Evolutionary conservation across 2,888 invertebrate species (phyloP).

Genomic region (Hetaerina titia): DNA sequence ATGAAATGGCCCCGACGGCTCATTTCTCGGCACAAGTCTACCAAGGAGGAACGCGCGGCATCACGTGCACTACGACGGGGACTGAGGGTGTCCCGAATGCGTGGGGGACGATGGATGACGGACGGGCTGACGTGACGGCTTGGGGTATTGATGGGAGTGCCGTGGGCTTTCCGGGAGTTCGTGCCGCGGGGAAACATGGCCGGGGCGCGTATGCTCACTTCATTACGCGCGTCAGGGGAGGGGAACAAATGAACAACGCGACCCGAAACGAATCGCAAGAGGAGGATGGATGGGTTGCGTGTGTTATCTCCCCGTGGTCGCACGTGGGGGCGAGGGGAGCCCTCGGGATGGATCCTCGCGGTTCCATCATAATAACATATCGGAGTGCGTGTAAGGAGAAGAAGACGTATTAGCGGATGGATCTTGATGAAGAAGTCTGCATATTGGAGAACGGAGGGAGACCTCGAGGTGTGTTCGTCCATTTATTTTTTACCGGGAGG

Average conservation of each 20-base stretch:
- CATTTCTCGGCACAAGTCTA: background rate
- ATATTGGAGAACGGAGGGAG: background rate
- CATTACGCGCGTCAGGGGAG: background rate
- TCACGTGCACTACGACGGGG: background rate
- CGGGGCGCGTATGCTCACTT: conserved; percentile 22
- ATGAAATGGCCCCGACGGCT: background rate
- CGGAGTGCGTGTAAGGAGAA: background rate
- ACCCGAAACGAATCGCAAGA: conserved; percentile 21
- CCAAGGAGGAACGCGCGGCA: background rate
- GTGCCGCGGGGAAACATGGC: background rate
- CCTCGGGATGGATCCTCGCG: background rate
- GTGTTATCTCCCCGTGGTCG: background rate
- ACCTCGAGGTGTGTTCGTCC: background rate
- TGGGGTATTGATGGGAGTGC: background rate
- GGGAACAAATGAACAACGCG: background rate
- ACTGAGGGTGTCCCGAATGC: background rate
- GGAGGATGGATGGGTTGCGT: background rate
- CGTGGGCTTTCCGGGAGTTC: background rate
- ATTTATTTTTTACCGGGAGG: background rate
- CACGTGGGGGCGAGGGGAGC: background rate
- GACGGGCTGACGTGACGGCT: background rate
- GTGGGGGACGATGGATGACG: background rate
- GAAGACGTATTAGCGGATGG: background rate
- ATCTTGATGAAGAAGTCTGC: background rate
- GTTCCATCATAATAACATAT: background rate